Percentiles rank a stretch among this genome's conserved stretches.
Conservation (phyloP, 2,888 invertebrate species). For the Dysmachus trigonus region DNA sequence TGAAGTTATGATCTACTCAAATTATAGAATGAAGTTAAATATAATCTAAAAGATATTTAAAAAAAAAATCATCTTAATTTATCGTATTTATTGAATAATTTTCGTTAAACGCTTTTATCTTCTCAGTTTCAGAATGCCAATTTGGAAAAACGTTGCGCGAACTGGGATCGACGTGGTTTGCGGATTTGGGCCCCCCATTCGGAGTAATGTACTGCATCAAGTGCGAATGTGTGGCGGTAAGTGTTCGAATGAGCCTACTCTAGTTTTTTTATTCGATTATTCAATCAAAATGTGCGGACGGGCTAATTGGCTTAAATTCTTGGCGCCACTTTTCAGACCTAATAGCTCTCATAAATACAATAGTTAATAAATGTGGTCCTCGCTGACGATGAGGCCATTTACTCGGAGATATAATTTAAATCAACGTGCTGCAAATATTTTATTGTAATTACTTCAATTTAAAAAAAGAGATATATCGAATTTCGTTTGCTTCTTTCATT, state of each 20-base stretch:
- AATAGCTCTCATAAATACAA: neutral
- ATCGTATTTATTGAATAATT: neutral
- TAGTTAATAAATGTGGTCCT: neutral
- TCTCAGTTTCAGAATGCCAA: slow-evolving; percentile 85
- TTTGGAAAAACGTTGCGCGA: slow-evolving; percentile 89
- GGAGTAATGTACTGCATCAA: slow-evolving; percentile 95
- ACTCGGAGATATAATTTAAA: neutral
- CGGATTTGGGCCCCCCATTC: slow-evolving; percentile 91
- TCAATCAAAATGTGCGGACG: neutral
- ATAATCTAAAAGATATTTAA: neutral
- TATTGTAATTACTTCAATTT: neutral
- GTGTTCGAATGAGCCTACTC: slow-evolving; percentile 63
- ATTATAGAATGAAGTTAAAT: neutral
- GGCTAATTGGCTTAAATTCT: neutral
- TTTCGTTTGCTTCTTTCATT: neutral
- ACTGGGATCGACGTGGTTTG: slow-evolving; percentile 90
- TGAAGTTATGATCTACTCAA: neutral
- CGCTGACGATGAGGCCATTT: neutral
- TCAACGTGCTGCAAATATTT: neutral
- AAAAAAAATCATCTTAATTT: neutral
- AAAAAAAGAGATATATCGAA: neutral
- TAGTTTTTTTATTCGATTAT: neutral
- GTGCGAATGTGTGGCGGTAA: slow-evolving; percentile 94
- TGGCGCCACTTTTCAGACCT: neutral
- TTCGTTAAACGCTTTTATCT: slow-evolving; percentile 48